Base-by-base conservation (phyloP, 1,140 invertebrate species). In the Heliconius hermathena region DNA sequence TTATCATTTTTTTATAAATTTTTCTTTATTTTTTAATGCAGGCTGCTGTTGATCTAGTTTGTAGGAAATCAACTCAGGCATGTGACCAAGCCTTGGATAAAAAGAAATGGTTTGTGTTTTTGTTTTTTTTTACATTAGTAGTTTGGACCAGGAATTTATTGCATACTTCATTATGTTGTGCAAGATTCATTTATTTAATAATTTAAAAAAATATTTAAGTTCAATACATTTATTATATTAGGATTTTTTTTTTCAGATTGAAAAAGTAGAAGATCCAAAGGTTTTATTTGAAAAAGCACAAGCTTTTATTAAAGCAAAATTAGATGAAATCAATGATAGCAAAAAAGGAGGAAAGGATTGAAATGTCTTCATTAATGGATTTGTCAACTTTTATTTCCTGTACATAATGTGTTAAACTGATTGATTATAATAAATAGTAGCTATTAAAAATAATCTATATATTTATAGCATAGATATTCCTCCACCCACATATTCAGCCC, bases 401-500 rank as follows among this genome's bases (percentile, higher is more conserved):
- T 94, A 93, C 88, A 93, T 91, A 92, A 79, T 60, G 26, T 41
- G 36, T 71, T 71, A 8, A 72, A 72, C 29, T 72, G 71, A 78
- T 87, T 89, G 88, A 86, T 79, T 85, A 82, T 83, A 83, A 87
- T 90, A 89, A 92, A 90, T 89, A 88, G 85, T 86, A 78, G 83
- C 72, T 84, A 80, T 81, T 73, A 84, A 76, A 79, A 82, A 66
- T 79, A 84, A 41, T 83, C 81, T 82, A 73, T 83, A 85, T 77
- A 80, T 86, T 89, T 89, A 94, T 83, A 95, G 90, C 86, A 98
- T 96, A 73, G 96, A 95, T 79, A 98, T 90, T 78, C 98, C 98
- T 77, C 98, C 98, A 54, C 98, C 98, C 85, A 97, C 97, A 95
- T 97, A 98, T 94, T 99, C 98, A 78, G 98, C 95, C 91, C 97